Evolutionary conservation across 2,888 invertebrate genomes (phyloP).

Genomic region (Dascillus cervinus): DNA sequence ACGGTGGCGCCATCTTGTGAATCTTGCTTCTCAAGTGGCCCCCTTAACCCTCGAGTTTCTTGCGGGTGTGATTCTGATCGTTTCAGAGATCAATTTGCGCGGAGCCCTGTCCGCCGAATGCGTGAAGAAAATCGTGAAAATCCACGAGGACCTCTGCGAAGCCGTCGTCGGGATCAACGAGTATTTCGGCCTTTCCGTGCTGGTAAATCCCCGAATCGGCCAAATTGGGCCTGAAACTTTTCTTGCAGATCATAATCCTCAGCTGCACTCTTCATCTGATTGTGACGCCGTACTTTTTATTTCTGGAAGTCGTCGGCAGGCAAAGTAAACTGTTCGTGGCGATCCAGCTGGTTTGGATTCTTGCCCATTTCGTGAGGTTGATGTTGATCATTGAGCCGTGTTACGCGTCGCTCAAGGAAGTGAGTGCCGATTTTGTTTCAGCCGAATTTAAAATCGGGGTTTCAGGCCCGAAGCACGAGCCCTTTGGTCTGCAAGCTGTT

Average conservation of each 20-base stretch:
- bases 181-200: background rate
- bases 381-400: background rate
- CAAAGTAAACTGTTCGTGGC: background rate
- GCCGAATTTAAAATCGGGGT: too few relatives aligned
- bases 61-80: too few relatives aligned
- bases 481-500: background rate
- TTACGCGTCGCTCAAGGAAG: too few relatives aligned
- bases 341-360: background rate
- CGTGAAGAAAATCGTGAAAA: background rate
- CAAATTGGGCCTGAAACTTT: background rate
- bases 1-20: too few relatives aligned
- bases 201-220: background rate
- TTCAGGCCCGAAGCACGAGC: background rate
- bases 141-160: background rate
- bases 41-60: too few relatives aligned
- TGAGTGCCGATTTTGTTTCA: too few relatives aligned
- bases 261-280: slow-evolving; percentile 50
- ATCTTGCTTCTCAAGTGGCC: too few relatives aligned
- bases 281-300: slow-evolving; percentile 49
- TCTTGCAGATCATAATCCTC: slow-evolving; percentile 34
- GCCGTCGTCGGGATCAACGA: background rate
- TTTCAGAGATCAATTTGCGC: background rate
- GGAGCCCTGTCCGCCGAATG: background rate
- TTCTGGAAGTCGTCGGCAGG: slow-evolving; percentile 24
- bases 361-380: background rate